These are phyloP conservation scores for Zelleria hepariella DNA, from an alignment of 2,888 invertebrate species.

Conservation along the genomic window DNA sequence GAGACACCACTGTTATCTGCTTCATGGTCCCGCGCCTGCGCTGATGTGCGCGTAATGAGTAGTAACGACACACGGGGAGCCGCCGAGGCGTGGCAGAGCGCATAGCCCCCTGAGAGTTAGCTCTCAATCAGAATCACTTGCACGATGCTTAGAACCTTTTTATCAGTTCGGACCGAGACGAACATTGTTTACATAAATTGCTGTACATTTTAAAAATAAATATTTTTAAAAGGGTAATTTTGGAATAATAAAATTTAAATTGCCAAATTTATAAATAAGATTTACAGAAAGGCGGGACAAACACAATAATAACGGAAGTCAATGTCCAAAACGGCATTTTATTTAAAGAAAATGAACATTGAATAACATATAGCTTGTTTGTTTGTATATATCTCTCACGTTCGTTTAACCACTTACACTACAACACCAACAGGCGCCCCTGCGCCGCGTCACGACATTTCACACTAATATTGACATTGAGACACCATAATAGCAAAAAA, in stretches of 20 bases:
- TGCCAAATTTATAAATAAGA: no score
- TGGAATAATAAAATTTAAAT: no score
- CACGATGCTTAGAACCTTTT: neutral
- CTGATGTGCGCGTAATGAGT: neutral
- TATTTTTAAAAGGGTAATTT: no score
- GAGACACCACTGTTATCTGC: neutral
- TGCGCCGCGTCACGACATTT: slow-evolving; percentile 15
- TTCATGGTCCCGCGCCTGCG: neutral
- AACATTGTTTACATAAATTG: no score
- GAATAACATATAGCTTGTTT: slow-evolving; percentile 42
- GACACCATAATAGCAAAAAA: neutral
- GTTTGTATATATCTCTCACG: slow-evolving; percentile 37
- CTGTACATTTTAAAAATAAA: no score
- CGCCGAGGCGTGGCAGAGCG: neutral
- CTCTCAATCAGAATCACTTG: neutral
- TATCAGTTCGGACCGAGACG: no score
- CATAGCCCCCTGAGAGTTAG: neutral
- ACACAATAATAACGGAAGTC: neutral
- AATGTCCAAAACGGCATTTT: slow-evolving; percentile 45
- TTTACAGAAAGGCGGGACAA: no score
- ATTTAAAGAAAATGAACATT: slow-evolving; percentile 30
- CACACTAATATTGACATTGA: neutral
- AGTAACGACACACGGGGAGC: no score
- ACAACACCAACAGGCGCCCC: slow-evolving; percentile 29
- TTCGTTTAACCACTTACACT: slow-evolving; percentile 28